These are phyloP conservation scores for Melinaea marsaeus DNA, from an alignment of 2,888 invertebrate genomes.

Conservation along the genomic window DNA sequence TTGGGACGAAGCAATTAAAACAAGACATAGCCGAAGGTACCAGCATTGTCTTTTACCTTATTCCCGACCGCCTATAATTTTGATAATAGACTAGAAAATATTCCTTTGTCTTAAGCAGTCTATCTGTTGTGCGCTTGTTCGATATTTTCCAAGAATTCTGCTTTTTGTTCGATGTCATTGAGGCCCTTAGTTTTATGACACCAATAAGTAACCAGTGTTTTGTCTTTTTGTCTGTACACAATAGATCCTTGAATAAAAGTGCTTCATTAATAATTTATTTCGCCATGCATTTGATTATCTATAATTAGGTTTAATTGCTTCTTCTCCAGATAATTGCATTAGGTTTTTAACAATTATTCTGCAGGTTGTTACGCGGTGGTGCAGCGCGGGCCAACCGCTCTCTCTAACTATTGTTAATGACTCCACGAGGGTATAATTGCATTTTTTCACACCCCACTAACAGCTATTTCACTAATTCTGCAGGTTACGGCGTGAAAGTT, in stretches of 20 bases:
- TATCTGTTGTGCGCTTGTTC: constrained; percentile 64
- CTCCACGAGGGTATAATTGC: constrained; percentile 70
- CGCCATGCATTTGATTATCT: constrained; percentile 13
- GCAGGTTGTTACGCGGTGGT: constrained; percentile 36
- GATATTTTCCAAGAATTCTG: constrained; percentile 49
- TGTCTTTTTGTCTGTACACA: constrained; percentile 13
- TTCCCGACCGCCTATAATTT: constrained; percentile 66
- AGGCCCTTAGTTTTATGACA: constrained; percentile 34
- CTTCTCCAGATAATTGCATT: constrained; percentile 21
- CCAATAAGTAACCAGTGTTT: constrained; percentile 17
- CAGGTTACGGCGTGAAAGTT: constrained; percentile 47
- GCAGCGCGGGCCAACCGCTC: constrained; percentile 32
- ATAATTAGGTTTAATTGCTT: constrained; percentile 22
- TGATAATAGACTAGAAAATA: constrained; percentile 76
- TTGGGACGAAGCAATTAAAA: constrained; percentile 66
- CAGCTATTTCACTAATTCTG: constrained; percentile 69
- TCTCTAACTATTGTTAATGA: constrained; percentile 72
- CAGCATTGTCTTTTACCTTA: constrained; percentile 58
- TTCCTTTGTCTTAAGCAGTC: constrained; percentile 67
- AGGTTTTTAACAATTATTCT: constrained; percentile 31
- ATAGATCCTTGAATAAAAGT: constrained; percentile 7
- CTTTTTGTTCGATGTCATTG: constrained; percentile 25
- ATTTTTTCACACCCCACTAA: constrained; percentile 63
- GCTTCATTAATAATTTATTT: constrained; percentile 11
- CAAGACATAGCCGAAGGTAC: constrained; percentile 50